phyloP scores from a whole-genome alignment of 2,113 vertebrate genomes.

The Coryphaenoides rupestris region DNA sequence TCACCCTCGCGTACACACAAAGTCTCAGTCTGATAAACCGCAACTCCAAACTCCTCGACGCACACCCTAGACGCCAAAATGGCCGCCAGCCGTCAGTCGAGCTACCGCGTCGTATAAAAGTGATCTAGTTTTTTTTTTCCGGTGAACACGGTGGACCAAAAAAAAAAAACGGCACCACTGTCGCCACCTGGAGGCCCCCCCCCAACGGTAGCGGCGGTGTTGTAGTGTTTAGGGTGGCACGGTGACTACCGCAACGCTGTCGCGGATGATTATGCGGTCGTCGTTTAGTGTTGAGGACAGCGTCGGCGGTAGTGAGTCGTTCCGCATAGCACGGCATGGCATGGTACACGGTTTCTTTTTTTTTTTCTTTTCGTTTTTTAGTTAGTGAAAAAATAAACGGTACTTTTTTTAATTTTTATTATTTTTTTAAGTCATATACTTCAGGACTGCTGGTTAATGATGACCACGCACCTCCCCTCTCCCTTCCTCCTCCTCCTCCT shows the following conservation, averaged over 20 bases:
- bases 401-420: constrained; percentile 40
- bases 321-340: constrained; percentile 36
- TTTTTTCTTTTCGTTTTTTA: constrained; percentile 29
- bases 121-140: constrained; percentile 8
- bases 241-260: constrained; percentile 15
- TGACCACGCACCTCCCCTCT: background rate
- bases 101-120: background rate
- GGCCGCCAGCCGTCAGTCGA: constrained; percentile 4
- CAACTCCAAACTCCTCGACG: background rate
- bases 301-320: constrained; percentile 23
- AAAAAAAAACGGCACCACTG: constrained; percentile 20
- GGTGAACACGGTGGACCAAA: constrained; percentile 20
- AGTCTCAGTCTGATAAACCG: constrained; percentile 2
- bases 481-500: background rate
- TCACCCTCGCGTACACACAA: constrained; percentile 25
- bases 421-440: constrained; percentile 35
- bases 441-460: constrained; percentile 25
- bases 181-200: constrained; percentile 5
- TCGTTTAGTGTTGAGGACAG: constrained; percentile 48
- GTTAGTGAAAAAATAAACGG: constrained; percentile 56
- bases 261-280: constrained; percentile 18
- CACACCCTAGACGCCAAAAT: background rate
- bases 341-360: too few relatives aligned
- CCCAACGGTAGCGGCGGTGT: constrained; percentile 20
- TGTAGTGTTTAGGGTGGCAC: constrained; percentile 38